Base-by-base conservation (phyloP, 2,113 vertebrate genomes). In the Vimba vimba region DNA sequence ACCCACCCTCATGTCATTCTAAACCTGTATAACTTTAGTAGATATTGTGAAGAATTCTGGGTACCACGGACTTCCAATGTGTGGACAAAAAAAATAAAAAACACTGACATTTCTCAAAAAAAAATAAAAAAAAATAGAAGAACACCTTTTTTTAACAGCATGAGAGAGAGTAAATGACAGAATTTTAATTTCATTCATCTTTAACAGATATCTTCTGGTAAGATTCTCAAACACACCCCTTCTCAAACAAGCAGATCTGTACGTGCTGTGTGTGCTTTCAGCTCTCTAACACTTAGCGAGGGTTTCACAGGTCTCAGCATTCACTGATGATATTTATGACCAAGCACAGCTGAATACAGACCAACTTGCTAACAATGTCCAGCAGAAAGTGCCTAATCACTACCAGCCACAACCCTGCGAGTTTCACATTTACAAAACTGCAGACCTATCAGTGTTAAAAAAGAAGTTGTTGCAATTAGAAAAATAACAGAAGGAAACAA, bases 291-390 rank as follows among this genome's bases (percentile, higher is more conserved):
- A 47, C 12, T 55, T 55, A 17, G 17, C 15, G 6, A 25, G 71
- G 12, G 43, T 50, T 50, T 75, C 39, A 75, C 73, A 75, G 25
- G n/a, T 75, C n/a, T 50, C 73, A 50, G 45, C 10, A 50, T 75
- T 75, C n/a, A 15, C 73, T 47, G 43, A 74, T 47, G 45, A 50
- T 75, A 75, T 50, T 45, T 27, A 75, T 50, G 2, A 27, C 43
- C 23, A 50, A 47, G 2, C 73, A 50, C 45, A 75, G 43, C n/a
- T 75, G 23, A 50, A 50, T 75, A 7, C 13, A 0, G 43, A 45
- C n/a, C 43, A 50, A 75, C 73, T 50, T 50, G 43, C 73, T 50
- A 75, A 50, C 73, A 75, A 75, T 50, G 73, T 75, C 45, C 45
- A 75, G 15, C 39, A 50, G 43, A 75, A 75, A 27, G 23, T 17